phyloP scores from a whole-genome alignment of 2,888 invertebrate genomes.

The Brenthis daphne region DNA sequence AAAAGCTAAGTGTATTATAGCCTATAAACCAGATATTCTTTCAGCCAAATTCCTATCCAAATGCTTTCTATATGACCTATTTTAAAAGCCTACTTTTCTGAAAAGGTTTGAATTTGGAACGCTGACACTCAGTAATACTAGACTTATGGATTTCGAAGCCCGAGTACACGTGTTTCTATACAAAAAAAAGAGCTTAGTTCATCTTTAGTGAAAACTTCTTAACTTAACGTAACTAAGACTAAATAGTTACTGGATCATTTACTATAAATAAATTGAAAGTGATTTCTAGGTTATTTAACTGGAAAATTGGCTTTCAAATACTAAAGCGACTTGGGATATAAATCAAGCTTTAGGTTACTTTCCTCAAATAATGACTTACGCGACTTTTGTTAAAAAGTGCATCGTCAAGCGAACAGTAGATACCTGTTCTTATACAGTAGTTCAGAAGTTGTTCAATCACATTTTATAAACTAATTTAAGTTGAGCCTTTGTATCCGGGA shows the following conservation, averaged over 20 bases:
- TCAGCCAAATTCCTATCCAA: slow-evolving; percentile 13
- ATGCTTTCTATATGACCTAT: slow-evolving; percentile 20
- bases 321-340: background rate
- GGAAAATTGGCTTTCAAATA: slow-evolving; percentile 10
- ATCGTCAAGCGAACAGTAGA: background rate
- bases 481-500: slow-evolving; percentile 11
- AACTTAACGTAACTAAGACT: background rate
- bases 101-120: slow-evolving; percentile 17
- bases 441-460: slow-evolving; percentile 11
- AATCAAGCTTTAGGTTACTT: slow-evolving; percentile 3
- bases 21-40: slow-evolving; percentile 14
- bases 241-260: background rate
- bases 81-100: slow-evolving; percentile 19
- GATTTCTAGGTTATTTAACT: slow-evolving; percentile 12
- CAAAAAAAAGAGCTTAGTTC: background rate
- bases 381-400: slow-evolving; percentile 18
- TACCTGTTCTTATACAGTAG: slow-evolving; percentile 1
- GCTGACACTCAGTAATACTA: slow-evolving; percentile 20
- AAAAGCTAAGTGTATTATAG: slow-evolving; percentile 4
- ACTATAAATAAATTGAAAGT: slow-evolving; percentile 6
- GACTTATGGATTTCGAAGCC: slow-evolving; percentile 19
- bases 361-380: slow-evolving; percentile 5
- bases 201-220: slow-evolving; percentile 1
- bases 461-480: slow-evolving; percentile 28
- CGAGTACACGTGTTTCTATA: background rate